Percentiles rank a stretch among this genome's conserved stretches.
Conservation (phyloP, 2,888 invertebrate genomes). For the Hypsopygia costalis region DNA sequence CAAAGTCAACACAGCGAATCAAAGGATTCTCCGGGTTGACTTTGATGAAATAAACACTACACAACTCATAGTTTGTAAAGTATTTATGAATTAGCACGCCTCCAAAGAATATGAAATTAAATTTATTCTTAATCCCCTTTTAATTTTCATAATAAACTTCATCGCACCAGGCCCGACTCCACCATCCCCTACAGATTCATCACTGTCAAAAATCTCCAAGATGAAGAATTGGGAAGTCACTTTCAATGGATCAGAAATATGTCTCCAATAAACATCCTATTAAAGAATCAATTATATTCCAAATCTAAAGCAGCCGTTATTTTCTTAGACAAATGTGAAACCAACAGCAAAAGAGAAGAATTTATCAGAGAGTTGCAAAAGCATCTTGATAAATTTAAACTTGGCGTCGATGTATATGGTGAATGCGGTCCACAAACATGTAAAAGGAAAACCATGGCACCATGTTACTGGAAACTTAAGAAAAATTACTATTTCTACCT, state of each 20-base stretch:
- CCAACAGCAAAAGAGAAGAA: slow-evolving; percentile 43
- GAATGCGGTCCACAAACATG: slow-evolving; percentile 64
- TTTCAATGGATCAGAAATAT: slow-evolving; percentile 38
- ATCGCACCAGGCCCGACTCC: slow-evolving; percentile 37
- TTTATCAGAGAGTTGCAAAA: slow-evolving; percentile 53
- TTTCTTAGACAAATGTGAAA: slow-evolving; percentile 53
- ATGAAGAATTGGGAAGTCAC: slow-evolving; percentile 34
- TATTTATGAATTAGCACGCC: too few species aligned
- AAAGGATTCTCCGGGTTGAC: too few species aligned
- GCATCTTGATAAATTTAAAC: slow-evolving; percentile 54
- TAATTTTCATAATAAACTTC: too few species aligned
- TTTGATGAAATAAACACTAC: too few species aligned
- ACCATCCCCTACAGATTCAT: slow-evolving; percentile 47
- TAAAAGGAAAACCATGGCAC: slow-evolving; percentile 38
- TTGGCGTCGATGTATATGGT: slow-evolving; percentile 75
- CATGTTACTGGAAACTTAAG: slow-evolving; percentile 59
- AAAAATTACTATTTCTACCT: slow-evolving; percentile 85
- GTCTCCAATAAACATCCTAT: slow-evolving; percentile 26
- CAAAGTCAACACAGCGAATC: too few species aligned
- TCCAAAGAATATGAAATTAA: too few species aligned
- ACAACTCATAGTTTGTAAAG: too few species aligned
- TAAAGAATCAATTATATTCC: slow-evolving; percentile 32
- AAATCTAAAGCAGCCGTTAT: slow-evolving; percentile 55
- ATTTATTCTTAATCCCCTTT: too few species aligned
- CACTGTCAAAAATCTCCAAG: slow-evolving; percentile 34